Conservation (phyloP, 2,888 invertebrate genomes). For the Erebia epiphron region DNA sequence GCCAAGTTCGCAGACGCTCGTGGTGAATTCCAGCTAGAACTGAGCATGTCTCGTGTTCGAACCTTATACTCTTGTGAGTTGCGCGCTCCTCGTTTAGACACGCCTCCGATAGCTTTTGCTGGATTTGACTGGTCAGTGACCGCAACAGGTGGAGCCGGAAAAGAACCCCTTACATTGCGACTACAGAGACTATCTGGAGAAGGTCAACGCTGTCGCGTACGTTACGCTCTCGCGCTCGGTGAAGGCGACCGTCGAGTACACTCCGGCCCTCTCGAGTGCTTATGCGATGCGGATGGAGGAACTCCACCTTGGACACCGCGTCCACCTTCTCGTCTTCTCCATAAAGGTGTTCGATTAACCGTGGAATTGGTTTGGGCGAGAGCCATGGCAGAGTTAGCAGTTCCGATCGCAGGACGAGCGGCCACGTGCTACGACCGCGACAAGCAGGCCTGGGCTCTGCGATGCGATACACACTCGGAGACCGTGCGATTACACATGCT, state of each 20-base stretch:
- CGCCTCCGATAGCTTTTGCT: conserved; percentile 87
- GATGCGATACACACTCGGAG: conserved; percentile 90
- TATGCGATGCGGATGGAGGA: conserved; percentile 87
- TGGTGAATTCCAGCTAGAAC: conserved; percentile 91
- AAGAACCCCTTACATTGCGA: conserved; percentile 80
- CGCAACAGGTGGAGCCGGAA: conserved; percentile 83
- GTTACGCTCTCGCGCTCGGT: conserved; percentile 87
- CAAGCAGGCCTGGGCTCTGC: conserved; percentile 90
- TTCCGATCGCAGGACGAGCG: conserved; percentile 82
- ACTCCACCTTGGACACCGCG: conserved; percentile 88
- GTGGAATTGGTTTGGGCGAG: conserved; percentile 90
- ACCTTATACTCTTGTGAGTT: conserved; percentile 90
- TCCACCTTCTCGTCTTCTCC: conserved; percentile 83
- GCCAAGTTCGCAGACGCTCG: conserved; percentile 90
- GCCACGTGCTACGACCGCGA: conserved; percentile 90
- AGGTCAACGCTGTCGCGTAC: conserved; percentile 89
- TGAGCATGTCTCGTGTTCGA: conserved; percentile 88
- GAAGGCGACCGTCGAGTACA: conserved; percentile 86
- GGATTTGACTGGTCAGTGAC: conserved; percentile 92
- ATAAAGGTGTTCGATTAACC: conserved; percentile 86
- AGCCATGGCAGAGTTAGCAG: conserved; percentile 78
- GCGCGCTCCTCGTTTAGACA: conserved; percentile 82
- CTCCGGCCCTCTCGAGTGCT: conserved; percentile 87
- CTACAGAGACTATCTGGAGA: conserved; percentile 90
- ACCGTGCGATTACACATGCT: conserved; percentile 88